Base-by-base conservation (phyloP, 2,888 invertebrate species). In the Cephus nigrinus region DNA sequence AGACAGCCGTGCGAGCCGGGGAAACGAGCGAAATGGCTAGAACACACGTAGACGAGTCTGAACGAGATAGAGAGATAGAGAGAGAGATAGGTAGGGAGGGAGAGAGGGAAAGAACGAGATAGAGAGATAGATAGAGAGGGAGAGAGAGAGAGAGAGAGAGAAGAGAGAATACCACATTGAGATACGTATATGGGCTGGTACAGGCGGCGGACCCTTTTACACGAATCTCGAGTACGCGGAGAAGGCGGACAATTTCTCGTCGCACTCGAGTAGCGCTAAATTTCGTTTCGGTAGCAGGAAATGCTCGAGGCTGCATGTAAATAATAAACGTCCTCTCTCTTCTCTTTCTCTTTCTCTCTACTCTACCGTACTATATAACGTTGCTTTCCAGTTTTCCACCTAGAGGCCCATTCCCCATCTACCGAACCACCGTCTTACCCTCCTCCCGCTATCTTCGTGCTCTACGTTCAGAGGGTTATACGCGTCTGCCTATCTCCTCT, bases 201-300 rank as follows among this genome's bases (percentile, higher is more conserved):
- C 23, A 23, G 23, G 23, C 23, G 9, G 55, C 55, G 23, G 55
- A 55, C 23, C 55, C 55, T 55, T 23, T 55, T 55, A 15, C 55
- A 55, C 55, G 55, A 55, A 55, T 55, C 55, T 55, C 55, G 55
- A 55, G 55, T 55, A 55, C 55, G 23, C 55, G 55, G 55, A 55
- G 55, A 55, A 55, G 55, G 55, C 74, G 73, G 75, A 80, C 80
- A 73, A 80, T 80, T 80, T 80, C 79, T 80, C 80, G 55, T 55
- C 55, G 55, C 23, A 55, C 55, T 55, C 55, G 55, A 55, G 55
- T 55, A 55, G 55, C 55, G 55, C 55, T 55, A 55, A 55, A 55
- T 55, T 55, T 55, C 55, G 55, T 55, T 55, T 55, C 55, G 55
- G 55, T 55, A 23, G 55, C 55, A 55, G 23, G 55, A 55, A 55